These are phyloP conservation scores for Acleris sparsana DNA, from an alignment of 2,888 invertebrate genomes.

Conservation along the genomic window DNA sequence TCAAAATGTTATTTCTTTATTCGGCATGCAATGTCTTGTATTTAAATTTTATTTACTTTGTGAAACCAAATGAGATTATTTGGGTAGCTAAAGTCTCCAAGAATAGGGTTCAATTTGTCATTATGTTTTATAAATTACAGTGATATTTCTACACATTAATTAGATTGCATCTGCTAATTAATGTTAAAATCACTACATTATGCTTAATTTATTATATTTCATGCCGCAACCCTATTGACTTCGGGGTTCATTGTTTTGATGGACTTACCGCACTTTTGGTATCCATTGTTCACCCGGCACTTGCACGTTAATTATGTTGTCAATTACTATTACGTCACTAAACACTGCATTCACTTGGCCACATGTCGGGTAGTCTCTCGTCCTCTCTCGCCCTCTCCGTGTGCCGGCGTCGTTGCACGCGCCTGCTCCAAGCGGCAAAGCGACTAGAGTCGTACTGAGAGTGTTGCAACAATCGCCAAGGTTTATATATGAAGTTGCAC, in stretches of 20 bases:
- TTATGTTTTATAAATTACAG: too few relatives aligned
- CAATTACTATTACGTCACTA: conserved; percentile 72
- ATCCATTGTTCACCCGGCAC: conserved; percentile 70
- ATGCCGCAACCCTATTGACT: conserved; percentile 10
- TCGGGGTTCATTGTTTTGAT: conserved; percentile 44
- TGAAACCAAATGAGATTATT: too few relatives aligned
- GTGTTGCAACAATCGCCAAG: conserved; percentile 79
- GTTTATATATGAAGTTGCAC: conserved; percentile 80
- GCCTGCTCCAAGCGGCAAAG: conserved; percentile 83
- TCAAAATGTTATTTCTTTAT: too few relatives aligned
- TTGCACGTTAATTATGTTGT: conserved; percentile 56
- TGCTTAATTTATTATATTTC: not conserved
- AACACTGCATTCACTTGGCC: conserved; percentile 79
- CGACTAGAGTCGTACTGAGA: conserved; percentile 84
- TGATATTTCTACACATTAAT: too few relatives aligned
- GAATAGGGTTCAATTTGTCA: too few relatives aligned
- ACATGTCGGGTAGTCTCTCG: conserved; percentile 69
- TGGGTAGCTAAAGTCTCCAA: too few relatives aligned
- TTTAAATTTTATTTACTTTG: too few relatives aligned
- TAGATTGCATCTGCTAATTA: too few relatives aligned
- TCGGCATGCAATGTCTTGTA: not conserved
- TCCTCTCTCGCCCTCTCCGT: conserved; percentile 83
- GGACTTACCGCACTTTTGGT: conserved; percentile 76
- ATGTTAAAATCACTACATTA: too few relatives aligned
- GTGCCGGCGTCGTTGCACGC: conserved; percentile 73